Base-by-base conservation (phyloP, 2,888 invertebrate species). In the Cyrtodaria siliqua region DNA sequence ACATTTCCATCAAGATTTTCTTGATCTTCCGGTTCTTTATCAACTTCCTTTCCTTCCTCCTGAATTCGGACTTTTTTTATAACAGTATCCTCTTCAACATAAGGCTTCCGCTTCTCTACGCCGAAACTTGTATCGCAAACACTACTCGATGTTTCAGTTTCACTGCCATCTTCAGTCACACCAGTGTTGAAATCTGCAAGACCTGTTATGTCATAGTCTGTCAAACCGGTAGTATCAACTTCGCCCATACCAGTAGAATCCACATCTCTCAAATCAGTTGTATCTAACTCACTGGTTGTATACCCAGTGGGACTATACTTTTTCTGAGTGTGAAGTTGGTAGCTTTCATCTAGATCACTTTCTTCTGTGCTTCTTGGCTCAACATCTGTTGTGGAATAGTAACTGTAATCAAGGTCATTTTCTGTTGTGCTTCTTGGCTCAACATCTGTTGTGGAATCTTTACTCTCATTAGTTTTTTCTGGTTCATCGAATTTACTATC, bases 211-310 rank as follows among this genome's bases (percentile, higher is more conserved):
- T 77, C 63, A 71, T 52, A 57, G 27, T 71, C 71, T 29, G 76
- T 61, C 14, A 57, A 23, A 2, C 57, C 70, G 23, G 77, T 72
- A 2, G 56, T 59, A 29, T 77, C 61, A 20, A 56, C 33, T 24
- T 73, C 66, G 18, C 53, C 42, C 14, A 60, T 67, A 18, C 56
- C 70, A 6, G 47, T 47, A 8, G 67, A 50, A 55, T 68, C 69
- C n/a, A 73, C 9, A 8, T 66, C 70, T 50, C 40, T 52, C 9
- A 79, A 38, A 23, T 74, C 79, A 2, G 70, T 79, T 1, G 74
- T 74, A 23, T 79, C 79, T 14, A 79, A 40, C 12, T 79, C 79
- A 67, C 74, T 79, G 14, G 79, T 79, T 14, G 79, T 79, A 24
- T 79, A 79, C 4, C 74, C 79, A 40, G 70, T 74, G 12, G 79